Percentiles rank a stretch among this genome's conserved stretches.
Conservation (phyloP, 2,113 vertebrate genomes). For the Varanus komodoensis region DNA sequence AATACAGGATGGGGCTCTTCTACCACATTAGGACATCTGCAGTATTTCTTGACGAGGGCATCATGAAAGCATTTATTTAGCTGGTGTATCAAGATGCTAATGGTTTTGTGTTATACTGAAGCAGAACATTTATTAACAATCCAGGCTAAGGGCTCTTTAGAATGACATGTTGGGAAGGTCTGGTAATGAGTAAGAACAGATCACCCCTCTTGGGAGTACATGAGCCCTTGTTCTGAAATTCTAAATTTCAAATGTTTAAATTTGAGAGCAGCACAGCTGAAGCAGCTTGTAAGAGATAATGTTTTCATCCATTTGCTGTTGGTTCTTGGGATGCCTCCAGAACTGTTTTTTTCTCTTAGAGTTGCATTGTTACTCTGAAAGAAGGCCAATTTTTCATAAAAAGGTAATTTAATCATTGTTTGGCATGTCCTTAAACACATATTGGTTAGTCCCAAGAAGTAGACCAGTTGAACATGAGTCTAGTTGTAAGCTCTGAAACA, state of each 20-base stretch:
- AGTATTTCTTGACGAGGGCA: conserved; percentile 38
- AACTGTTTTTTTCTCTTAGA: not conserved
- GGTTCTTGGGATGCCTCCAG: not conserved
- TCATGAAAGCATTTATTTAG: conserved; percentile 25
- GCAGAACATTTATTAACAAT: conserved; percentile 31
- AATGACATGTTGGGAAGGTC: conserved; percentile 32
- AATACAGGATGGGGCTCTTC: conserved; percentile 11
- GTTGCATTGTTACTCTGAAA: not conserved
- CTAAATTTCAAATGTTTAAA: conserved; percentile 39
- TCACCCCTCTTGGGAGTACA: conserved; percentile 33
- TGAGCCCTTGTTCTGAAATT: conserved; percentile 33
- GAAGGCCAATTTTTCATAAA: not conserved
- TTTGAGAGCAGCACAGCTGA: conserved; percentile 24
- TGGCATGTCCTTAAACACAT: not conserved
- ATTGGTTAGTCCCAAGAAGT: not conserved
- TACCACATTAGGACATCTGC: conserved; percentile 15
- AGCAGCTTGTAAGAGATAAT: not conserved
- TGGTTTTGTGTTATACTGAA: conserved; percentile 18
- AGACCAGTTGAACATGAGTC: not conserved
- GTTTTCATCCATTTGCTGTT: not conserved
- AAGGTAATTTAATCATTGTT: not conserved
- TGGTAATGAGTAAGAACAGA: conserved; percentile 52
- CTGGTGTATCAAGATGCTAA: conserved; percentile 25
- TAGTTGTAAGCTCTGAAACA: not conserved
- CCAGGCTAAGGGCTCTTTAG: conserved; percentile 45